Evolutionary conservation across 2,113 vertebrate genomes (phyloP).

Genomic region (Kobus ellipsiprymnus): DNA sequence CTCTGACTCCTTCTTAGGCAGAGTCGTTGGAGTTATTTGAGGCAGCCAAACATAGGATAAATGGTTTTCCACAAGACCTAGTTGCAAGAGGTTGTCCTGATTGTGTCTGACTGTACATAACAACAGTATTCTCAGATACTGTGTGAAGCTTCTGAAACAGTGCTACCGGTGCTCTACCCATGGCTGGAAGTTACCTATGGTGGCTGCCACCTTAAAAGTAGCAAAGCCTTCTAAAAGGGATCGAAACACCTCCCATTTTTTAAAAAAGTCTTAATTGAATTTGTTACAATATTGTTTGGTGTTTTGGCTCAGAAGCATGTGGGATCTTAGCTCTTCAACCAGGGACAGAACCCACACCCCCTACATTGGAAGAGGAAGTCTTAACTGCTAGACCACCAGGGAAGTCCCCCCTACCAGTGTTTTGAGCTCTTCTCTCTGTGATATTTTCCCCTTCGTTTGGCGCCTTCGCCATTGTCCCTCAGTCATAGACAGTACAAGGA

Average conservation of each 20-base stretch:
- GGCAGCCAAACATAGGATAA: not conserved
- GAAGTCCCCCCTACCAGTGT: not conserved
- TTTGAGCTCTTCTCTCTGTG: not conserved
- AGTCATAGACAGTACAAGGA: not conserved
- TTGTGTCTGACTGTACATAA: not conserved
- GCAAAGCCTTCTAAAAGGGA: not conserved
- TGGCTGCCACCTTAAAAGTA: not conserved
- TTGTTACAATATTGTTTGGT: not conserved
- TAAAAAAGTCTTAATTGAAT: not conserved
- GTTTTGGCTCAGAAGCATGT: not conserved
- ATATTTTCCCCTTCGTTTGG: not conserved
- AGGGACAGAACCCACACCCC: not conserved
- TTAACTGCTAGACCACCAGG: not conserved
- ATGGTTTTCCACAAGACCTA: not conserved
- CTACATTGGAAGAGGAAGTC: not conserved
- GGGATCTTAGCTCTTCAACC: not conserved
- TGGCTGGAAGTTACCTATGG: not conserved
- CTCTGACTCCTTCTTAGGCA: not conserved
- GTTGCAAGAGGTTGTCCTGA: not conserved
- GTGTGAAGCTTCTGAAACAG: not conserved
- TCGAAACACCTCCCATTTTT: not conserved
- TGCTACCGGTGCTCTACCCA: not conserved
- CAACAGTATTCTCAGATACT: not conserved
- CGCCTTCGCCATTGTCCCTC: not conserved
- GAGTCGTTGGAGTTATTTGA: not conserved